Evolutionary conservation across 2,888 invertebrate genomes (phyloP).

Genomic region (Nyleta sp.): DNA sequence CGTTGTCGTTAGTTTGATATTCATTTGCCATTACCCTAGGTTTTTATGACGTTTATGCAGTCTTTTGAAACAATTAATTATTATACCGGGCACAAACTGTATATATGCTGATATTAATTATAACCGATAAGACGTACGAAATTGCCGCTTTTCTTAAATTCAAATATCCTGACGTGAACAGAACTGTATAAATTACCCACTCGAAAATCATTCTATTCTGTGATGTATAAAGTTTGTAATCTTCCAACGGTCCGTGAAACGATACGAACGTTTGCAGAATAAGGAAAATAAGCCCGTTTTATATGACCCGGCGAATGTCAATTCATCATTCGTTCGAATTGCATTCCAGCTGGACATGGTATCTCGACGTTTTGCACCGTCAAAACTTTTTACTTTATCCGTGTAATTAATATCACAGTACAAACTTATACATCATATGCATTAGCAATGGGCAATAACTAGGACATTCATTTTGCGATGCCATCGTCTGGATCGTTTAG

Average conservation of each 20-base stretch:
- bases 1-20: conserved; percentile 16
- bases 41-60: conserved; percentile 26
- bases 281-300: conserved; percentile 32
- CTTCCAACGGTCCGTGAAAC: conserved; percentile 26
- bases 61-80: conserved; percentile 19
- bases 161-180: conserved; percentile 12
- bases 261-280: conserved; percentile 21
- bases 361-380: background rate
- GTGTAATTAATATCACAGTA: conserved; percentile 30
- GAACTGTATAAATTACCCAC: conserved; percentile 24
- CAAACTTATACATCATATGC: conserved; percentile 47
- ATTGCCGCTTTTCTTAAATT: conserved; percentile 15
- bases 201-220: conserved; percentile 46
- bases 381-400: conserved; percentile 31
- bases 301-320: conserved; percentile 15
- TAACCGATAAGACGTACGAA: conserved; percentile 21
- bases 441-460: conserved; percentile 61
- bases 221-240: conserved; percentile 60
- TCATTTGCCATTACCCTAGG: conserved; percentile 24
- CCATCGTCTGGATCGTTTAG: background rate
- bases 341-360: conserved; percentile 1
- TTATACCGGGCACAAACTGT: conserved; percentile 41
- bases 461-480: conserved; percentile 26
- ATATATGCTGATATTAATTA: conserved; percentile 41
- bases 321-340: conserved; percentile 26